Evolutionary conservation across 2,888 invertebrate species (phyloP).

Genomic region (Desoria tigrina): DNA sequence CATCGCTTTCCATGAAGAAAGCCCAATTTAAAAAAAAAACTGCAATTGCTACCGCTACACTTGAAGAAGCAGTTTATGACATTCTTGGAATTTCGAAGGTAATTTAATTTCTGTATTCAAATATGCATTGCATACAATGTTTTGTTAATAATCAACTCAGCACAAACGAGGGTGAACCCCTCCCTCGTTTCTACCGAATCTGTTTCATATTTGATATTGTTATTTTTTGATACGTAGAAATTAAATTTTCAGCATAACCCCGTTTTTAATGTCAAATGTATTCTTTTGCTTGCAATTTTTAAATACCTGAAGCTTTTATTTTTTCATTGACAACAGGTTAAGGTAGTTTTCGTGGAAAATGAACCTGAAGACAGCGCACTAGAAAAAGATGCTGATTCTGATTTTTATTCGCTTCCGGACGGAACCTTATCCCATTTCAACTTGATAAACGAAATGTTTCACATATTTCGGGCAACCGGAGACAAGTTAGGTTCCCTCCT

Average conservation of each 20-base stretch:
- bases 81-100: constrained; percentile 1
- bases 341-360: constrained; percentile 29
- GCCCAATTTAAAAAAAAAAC: background rate
- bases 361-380: background rate
- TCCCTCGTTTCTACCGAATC: too few species aligned
- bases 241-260: too few species aligned
- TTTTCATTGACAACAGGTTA: constrained; percentile 11
- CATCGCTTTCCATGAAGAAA: background rate
- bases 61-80: constrained; percentile 5
- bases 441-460: constrained; percentile 19
- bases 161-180: too few species aligned
- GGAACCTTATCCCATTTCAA: constrained; percentile 23
- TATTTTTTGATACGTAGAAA: too few species aligned
- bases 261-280: too few species aligned
- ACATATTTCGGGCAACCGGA: background rate
- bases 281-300: too few species aligned
- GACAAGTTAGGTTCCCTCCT: constrained; percentile 17
- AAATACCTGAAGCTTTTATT: too few species aligned
- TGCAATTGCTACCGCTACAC: background rate
- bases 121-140: too few species aligned
- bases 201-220: too few species aligned
- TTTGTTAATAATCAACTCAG: too few species aligned
- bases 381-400: background rate
- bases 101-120: too few species aligned
- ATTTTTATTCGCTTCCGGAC: constrained; percentile 26